Conservation (phyloP, 2,888 invertebrate species). For the Lochmaea crataegi region DNA sequence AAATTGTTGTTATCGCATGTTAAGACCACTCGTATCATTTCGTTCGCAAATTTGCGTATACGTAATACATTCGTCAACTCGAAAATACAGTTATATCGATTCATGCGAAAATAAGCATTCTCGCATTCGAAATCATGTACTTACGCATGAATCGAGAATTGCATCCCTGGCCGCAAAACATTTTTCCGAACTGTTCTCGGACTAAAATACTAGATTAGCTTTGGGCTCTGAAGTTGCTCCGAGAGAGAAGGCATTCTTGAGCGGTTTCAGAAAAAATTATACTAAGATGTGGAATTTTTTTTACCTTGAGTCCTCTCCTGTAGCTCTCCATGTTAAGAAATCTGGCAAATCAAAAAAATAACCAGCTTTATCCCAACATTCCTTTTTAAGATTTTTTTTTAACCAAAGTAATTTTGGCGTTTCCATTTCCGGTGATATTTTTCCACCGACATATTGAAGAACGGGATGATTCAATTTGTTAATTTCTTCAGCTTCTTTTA, state of each 20-base stretch:
- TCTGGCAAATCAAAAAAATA: constrained; percentile 93
- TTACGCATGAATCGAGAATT: too few species aligned
- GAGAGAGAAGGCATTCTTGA: not conserved
- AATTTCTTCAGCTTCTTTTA: constrained; percentile 81
- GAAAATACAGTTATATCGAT: too few species aligned
- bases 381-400: constrained; percentile 75
- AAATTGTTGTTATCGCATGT: too few species aligned
- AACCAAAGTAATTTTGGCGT: constrained; percentile 95
- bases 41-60: too few species aligned
- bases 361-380: constrained; percentile 77
- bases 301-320: constrained; percentile 76
- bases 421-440: constrained; percentile 97
- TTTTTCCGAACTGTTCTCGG: too few species aligned
- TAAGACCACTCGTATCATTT: too few species aligned
- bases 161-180: too few species aligned
- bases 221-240: too few species aligned
- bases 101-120: too few species aligned
- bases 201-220: too few species aligned
- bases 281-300: not conserved
- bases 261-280: not conserved
- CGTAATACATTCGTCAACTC: too few species aligned
- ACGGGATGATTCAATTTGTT: constrained; percentile 81
- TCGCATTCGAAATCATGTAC: too few species aligned
- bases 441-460: constrained; percentile 89
- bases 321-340: constrained; percentile 93